A percentile compares a stretch with the other conserved stretches of the same genome.
Conservation (phyloP, 1,140 invertebrate genomes). For the Leptonema lineaticorne region DNA sequence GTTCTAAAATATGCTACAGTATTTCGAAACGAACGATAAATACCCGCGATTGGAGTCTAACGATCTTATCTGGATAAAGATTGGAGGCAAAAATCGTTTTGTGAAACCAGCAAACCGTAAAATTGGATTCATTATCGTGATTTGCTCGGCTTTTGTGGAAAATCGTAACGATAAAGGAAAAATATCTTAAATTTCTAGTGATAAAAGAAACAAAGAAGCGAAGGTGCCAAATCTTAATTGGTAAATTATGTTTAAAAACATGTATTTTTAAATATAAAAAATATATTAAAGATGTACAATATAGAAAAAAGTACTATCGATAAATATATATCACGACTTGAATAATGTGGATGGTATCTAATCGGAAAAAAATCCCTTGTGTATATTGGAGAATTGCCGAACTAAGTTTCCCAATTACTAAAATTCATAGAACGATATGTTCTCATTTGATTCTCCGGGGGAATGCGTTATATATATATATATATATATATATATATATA, state of each 20-base stretch:
- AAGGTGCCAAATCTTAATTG: constrained; percentile 10
- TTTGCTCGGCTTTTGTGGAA: constrained; percentile 7
- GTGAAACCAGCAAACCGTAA: constrained; percentile 24
- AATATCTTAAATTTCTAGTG: neutral
- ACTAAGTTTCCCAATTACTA: constrained; percentile 40
- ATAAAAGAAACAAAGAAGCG: neutral
- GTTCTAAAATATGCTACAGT: too few species aligned
- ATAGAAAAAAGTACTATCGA: too few species aligned
- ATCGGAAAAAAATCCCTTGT: constrained; percentile 26
- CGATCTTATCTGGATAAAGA: constrained; percentile 6
- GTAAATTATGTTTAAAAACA: neutral
- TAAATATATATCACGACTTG: neutral
- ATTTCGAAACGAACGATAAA: constrained; percentile 13
- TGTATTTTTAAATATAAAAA: neutral
- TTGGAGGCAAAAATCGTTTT: constrained; percentile 17
- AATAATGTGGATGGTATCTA: constrained; percentile 30
- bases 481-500: neutral
- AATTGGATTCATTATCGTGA: constrained; percentile 36
- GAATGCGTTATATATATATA: neutral
- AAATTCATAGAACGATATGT: constrained; percentile 40
- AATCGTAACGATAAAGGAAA: constrained; percentile 17
- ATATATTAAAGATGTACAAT: too few species aligned
- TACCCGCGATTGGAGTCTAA: constrained; percentile 2
- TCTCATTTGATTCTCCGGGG: constrained; percentile 24
- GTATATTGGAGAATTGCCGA: constrained; percentile 31